Evolutionary conservation across 2,797 vertebrate genomes (phyloP).

Genomic region (Falco cherrug): DNA sequence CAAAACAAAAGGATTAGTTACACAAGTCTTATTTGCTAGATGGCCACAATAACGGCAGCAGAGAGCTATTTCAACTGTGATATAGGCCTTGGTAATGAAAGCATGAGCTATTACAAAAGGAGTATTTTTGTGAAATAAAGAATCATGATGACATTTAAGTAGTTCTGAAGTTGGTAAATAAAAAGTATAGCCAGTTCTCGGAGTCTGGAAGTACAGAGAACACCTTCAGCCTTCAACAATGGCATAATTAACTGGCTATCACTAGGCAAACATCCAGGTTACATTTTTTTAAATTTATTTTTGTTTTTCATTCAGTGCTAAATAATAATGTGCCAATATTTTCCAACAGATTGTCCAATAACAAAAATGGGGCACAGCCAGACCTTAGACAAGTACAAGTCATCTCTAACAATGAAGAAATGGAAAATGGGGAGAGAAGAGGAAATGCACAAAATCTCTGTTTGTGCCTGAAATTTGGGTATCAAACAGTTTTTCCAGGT

Average conservation of each 20-base stretch:
- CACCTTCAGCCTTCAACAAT: background rate
- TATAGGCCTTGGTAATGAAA: background rate
- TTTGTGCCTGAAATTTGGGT: background rate
- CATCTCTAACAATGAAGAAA: background rate
- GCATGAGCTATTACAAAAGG: background rate
- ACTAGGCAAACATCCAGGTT: slow-evolving; percentile 6
- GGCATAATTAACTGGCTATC: background rate
- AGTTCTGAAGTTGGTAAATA: background rate
- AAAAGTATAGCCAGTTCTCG: background rate
- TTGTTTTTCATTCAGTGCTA: background rate
- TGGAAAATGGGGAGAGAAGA: background rate
- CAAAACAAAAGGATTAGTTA: background rate
- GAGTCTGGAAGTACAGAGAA: background rate
- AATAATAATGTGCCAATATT: background rate
- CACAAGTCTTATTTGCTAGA: background rate
- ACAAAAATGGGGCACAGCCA: background rate
- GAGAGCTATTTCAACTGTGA: background rate
- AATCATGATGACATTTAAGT: background rate
- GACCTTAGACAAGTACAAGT: background rate
- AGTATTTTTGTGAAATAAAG: background rate
- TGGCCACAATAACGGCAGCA: background rate
- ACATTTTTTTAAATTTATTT: slow-evolving; percentile 10
- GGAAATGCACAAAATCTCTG: background rate
- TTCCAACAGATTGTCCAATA: background rate
- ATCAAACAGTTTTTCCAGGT: background rate